phyloP scores from a whole-genome alignment of 2,888 invertebrate genomes.

The Idaea biselata region DNA sequence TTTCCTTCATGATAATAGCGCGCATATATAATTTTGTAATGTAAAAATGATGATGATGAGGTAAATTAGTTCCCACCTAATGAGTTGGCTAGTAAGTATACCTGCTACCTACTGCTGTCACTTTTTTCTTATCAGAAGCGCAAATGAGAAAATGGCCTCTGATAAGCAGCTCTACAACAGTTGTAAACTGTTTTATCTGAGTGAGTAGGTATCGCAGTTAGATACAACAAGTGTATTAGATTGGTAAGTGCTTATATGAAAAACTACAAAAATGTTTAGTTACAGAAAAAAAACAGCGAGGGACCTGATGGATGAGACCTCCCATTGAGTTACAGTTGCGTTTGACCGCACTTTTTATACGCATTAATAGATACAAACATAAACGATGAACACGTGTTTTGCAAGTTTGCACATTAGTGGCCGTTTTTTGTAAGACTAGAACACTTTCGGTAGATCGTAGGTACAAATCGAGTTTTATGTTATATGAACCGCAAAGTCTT shows the following conservation, averaged over 20 bases:
- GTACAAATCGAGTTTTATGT: too few species aligned
- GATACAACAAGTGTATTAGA: neutral
- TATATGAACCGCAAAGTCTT: too few species aligned
- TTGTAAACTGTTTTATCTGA: neutral
- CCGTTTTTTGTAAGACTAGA: constrained; percentile 27
- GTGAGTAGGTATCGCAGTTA: neutral
- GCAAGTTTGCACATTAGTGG: constrained; percentile 49
- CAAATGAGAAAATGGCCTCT: neutral
- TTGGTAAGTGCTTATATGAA: neutral
- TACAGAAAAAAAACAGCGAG: neutral
- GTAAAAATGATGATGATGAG: too few species aligned
- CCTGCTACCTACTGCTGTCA: neutral
- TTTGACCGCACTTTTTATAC: constrained; percentile 60
- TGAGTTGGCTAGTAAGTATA: neutral
- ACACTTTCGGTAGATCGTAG: neutral
- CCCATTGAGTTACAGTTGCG: constrained; percentile 40
- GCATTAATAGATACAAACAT: constrained; percentile 38
- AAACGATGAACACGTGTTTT: constrained; percentile 14
- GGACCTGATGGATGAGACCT: constrained; percentile 36
- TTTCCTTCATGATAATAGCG: too few species aligned
- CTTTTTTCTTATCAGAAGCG: neutral
- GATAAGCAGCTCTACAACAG: neutral
- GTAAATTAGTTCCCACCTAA: neutral
- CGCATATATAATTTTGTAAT: too few species aligned
- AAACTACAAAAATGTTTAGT: neutral